Conservation (phyloP, 2,888 invertebrate species). For the Dicyrtomina minuta region DNA sequence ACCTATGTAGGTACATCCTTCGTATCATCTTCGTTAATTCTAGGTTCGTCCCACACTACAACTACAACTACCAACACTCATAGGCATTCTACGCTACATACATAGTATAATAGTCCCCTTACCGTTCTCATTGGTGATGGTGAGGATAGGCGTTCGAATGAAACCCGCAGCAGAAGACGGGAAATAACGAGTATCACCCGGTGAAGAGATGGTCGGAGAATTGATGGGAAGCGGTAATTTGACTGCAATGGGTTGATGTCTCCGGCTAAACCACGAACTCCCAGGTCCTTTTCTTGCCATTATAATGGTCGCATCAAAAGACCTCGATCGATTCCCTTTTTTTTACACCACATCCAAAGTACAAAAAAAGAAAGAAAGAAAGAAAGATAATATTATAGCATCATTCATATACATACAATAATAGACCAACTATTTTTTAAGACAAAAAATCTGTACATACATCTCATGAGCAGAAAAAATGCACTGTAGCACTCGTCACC, state of each 20-base stretch:
- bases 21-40: too few relatives aligned
- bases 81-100: too few relatives aligned
- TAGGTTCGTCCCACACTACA: too few relatives aligned
- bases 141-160: conserved; percentile 48
- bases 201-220: conserved; percentile 40
- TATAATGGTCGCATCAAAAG: conserved; percentile 50
- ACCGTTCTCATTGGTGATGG: conserved; percentile 51
- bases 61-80: too few relatives aligned
- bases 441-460: neutral
- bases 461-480: too few relatives aligned
- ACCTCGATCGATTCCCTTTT: conserved; percentile 50
- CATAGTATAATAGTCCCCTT: too few relatives aligned
- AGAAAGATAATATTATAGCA: neutral
- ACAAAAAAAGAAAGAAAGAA: neutral
- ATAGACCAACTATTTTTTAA: neutral
- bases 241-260: conserved; percentile 50
- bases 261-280: conserved; percentile 49
- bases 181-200: conserved; percentile 26
- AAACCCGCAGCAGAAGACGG: conserved; percentile 26
- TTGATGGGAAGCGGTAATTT: conserved; percentile 44
- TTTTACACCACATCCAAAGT: neutral
- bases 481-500: too few relatives aligned
- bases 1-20: too few relatives aligned
- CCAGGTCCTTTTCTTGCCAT: conserved; percentile 45
- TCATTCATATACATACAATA: neutral